phyloP scores from a whole-genome alignment of 1,140 invertebrate genomes.

The Frieseomelitta varia region DNA sequence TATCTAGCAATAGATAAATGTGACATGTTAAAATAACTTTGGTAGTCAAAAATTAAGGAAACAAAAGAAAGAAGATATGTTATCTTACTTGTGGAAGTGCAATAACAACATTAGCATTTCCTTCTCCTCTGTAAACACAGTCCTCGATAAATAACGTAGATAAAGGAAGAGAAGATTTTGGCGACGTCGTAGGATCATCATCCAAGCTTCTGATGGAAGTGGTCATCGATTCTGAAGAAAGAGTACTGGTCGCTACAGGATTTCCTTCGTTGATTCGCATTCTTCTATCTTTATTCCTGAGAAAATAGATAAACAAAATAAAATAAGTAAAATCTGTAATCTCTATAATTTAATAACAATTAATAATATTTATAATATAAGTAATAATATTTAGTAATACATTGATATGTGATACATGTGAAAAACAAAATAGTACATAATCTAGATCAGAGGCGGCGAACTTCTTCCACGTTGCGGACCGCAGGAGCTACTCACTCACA shows the following conservation, averaged over 20 bases:
- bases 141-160: slow-evolving; percentile 43
- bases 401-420: not conserved
- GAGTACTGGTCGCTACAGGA: slow-evolving; percentile 3
- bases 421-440: not conserved
- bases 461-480: no score
- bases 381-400: not conserved
- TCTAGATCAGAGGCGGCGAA: no score
- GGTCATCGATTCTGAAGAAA: slow-evolving; percentile 31
- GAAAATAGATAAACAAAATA: not conserved
- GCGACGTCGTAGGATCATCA: slow-evolving; percentile 31
- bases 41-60: no score
- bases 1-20: no score
- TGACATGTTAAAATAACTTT: no score
- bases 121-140: slow-evolving; percentile 80
- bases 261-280: slow-evolving; percentile 36
- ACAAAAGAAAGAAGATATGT: not conserved
- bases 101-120: slow-evolving; percentile 82
- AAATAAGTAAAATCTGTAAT: not conserved
- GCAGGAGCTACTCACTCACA: no score
- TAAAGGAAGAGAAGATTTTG: slow-evolving; percentile 10
- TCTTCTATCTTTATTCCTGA: slow-evolving; percentile 20
- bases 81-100: slow-evolving; percentile 78
- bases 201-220: slow-evolving; percentile 30
- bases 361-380: no score
- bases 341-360: not conserved